Evolutionary conservation across 53 echinoderm and acorn worm genomes (phyloP).

Genomic region (Astropecten irregularis): DNA sequence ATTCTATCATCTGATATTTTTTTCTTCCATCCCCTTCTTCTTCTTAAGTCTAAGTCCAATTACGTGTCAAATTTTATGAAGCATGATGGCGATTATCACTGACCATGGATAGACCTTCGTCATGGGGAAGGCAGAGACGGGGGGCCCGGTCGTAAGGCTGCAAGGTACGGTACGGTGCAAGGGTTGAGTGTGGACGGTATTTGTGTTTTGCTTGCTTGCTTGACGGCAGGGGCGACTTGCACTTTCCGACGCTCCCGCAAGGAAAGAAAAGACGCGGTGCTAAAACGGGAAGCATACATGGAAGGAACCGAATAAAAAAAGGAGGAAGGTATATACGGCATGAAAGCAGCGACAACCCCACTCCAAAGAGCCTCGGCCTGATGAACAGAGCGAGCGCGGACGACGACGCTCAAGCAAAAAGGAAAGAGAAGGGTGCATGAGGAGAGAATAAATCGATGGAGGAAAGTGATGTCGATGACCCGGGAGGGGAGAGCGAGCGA

Average conservation of each 20-base stretch:
- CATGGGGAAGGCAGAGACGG: background rate
- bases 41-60: constrained; percentile 35
- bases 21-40: background rate
- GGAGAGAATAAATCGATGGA: constrained; percentile 32
- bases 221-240: constrained; percentile 16
- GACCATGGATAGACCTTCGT: constrained; percentile 50
- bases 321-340: too few species aligned
- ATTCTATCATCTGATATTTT: background rate
- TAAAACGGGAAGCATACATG: background rate
- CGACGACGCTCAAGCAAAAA: background rate
- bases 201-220: too few species aligned
- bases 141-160: too few species aligned
- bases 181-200: background rate
- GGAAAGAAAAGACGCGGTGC: background rate
- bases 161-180: too few species aligned
- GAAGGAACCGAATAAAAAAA: too few species aligned
- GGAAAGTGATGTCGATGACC: constrained; percentile 57
- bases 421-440: background rate
- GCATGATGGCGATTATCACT: constrained; percentile 48
- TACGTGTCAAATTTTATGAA: constrained; percentile 56
- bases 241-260: constrained; percentile 20
- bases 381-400: background rate
- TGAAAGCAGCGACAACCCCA: too few species aligned
- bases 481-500: background rate
- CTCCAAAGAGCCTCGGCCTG: background rate